Base-by-base conservation (phyloP, 2,888 invertebrate species). In the Eulithis prunata region DNA sequence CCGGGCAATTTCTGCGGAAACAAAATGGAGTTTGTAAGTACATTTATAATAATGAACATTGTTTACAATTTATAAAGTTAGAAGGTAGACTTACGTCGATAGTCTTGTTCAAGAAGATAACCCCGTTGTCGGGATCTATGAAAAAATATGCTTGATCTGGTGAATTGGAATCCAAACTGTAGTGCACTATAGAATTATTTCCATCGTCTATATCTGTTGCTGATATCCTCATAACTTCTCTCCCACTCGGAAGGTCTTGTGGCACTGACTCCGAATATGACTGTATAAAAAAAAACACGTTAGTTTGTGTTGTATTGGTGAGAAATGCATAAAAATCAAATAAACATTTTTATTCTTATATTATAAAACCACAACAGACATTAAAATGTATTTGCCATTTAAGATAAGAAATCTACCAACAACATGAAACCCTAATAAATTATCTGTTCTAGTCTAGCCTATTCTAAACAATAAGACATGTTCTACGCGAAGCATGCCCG, bases 191-290 rank as follows among this genome's bases (percentile, higher is more conserved):
- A 66, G 98, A 97, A 91, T 99, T 99, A 82, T 96, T 95, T 12
- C 98, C 97, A 81, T 98, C 97, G 82, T 99, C 98, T 74, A 97
- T 96, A 86, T 98, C 98, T 41, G 97, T 98, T 13, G 98, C 98
- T 67, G 98, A 97, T 84, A 98, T 97, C 83, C 97, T 94, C 96
- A 97, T 97, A 70, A 98, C 97, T 83, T 96, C 96, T 62, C 94
- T 92, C 13, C 94, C 95, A 68, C 95, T 94, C 67, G 94, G 93
- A 76, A 96, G 94, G 88, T 98, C 97, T 93, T 96, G 96, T 62
- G 97, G 96, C 75, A 98, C 96, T 69, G 96, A 96, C 88, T 97
- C 97, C 81, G 91, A 90, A 85, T 93, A 93, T 57, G 92, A 90
- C 93, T 93, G 88, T 78, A 77, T 74, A 81, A 71, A 78, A 68